phyloP scores from a whole-genome alignment of 2,113 vertebrate genomes.

The Tylochromis polylepis region DNA sequence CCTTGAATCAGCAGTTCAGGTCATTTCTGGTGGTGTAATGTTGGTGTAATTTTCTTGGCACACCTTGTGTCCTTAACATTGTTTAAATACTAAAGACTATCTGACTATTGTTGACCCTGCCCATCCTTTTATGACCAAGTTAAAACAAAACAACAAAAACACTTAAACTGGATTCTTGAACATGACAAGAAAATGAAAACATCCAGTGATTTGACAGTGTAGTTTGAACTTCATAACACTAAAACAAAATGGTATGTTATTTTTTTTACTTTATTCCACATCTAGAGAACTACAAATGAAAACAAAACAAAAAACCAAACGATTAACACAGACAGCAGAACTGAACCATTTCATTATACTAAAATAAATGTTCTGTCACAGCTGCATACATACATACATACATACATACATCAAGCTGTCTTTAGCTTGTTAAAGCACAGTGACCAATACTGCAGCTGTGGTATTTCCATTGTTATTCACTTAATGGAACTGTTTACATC shows the following conservation, averaged over 20 bases:
- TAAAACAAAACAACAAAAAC: not conserved
- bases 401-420: conserved; percentile 35
- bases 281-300: not conserved
- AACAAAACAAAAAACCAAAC: not conserved
- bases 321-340: not conserved
- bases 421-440: not conserved
- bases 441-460: not conserved
- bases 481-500: not conserved
- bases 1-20: fast-evolving
- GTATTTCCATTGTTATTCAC: not conserved
- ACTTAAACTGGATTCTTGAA: not conserved
- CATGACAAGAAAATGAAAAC: not conserved
- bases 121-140: not conserved
- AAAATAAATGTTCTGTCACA: not conserved
- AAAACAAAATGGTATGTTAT: not conserved
- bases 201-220: not conserved
- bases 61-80: not conserved
- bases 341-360: not conserved
- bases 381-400: conserved; percentile 41
- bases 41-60: not conserved
- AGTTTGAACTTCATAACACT: not conserved
- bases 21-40: not conserved
- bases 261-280: conserved; percentile 8
- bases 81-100: no score
- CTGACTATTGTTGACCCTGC: not conserved